Evolutionary conservation across 2,113 vertebrate species (phyloP).

Genomic region (Oncorhynchus mykiss): DNA sequence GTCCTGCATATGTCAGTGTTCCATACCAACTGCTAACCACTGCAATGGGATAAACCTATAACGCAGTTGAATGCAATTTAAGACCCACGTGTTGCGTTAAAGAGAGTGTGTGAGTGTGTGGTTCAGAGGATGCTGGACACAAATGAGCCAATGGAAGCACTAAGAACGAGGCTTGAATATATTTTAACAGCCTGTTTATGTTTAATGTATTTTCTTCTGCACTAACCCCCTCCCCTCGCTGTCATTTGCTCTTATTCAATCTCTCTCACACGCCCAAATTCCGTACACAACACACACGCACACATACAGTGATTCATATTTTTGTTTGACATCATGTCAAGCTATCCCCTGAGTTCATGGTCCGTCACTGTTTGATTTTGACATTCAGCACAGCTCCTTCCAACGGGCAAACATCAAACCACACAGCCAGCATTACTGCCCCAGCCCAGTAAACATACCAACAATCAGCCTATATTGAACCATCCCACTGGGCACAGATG

Average conservation of each 20-base stretch:
- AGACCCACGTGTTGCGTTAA: slow-evolving; percentile 46
- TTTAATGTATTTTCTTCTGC: too few relatives aligned
- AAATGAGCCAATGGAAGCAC: slow-evolving; percentile 21
- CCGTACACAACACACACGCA: not conserved
- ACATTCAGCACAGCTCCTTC: too few relatives aligned
- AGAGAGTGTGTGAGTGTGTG: slow-evolving; percentile 17
- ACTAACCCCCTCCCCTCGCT: not conserved
- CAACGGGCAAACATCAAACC: too few relatives aligned
- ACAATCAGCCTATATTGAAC: too few relatives aligned
- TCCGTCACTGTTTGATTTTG: too few relatives aligned
- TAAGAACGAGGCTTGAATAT: slow-evolving; percentile 10
- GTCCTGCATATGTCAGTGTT: too few relatives aligned
- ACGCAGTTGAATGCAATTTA: slow-evolving; percentile 62
- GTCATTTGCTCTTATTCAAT: not conserved
- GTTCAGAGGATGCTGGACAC: slow-evolving; percentile 35
- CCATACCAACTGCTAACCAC: slow-evolving; percentile 30
- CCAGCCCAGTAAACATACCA: too few relatives aligned
- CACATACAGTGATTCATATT: not conserved
- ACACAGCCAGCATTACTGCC: too few relatives aligned
- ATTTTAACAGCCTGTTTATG: not conserved
- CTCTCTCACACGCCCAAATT: not conserved
- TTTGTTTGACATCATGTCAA: too few relatives aligned
- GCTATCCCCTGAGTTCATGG: too few relatives aligned
- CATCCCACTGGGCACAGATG: too few relatives aligned
- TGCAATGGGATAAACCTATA: slow-evolving; percentile 49